These are phyloP conservation scores for Isaurus tuberculatus DNA, from an alignment of 92 coral and sea anemone species.

Conservation along the genomic window DNA sequence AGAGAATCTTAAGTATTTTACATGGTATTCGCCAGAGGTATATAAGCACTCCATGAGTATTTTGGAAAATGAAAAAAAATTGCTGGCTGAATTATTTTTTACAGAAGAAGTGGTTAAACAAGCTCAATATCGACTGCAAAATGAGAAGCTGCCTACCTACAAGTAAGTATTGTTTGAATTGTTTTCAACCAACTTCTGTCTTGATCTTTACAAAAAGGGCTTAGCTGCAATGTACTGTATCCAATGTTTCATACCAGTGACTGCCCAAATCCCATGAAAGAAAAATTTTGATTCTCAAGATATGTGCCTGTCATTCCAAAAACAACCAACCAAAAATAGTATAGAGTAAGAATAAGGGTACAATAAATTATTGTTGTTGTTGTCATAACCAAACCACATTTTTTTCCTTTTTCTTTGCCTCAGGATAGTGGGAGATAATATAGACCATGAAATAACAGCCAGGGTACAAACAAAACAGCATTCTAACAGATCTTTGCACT, in stretches of 20 bases:
- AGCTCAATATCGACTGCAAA: neutral
- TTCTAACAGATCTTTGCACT: slow-evolving; percentile 56
- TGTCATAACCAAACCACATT: neutral
- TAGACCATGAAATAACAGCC: slow-evolving; percentile 62
- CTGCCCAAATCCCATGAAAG: too few relatives aligned
- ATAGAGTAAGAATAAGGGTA: neutral
- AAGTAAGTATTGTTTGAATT: slow-evolving; percentile 29
- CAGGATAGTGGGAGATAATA: slow-evolving; percentile 71
- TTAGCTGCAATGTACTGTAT: neutral
- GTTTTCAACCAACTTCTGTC: neutral
- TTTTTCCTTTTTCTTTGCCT: neutral
- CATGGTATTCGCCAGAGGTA: neutral
- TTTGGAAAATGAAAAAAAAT: neutral
- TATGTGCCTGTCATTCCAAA: neutral
- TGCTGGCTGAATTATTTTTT: neutral
- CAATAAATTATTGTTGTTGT: too few relatives aligned
- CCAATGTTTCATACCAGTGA: neutral
- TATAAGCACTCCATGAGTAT: neutral
- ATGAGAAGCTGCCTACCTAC: slow-evolving; percentile 29
- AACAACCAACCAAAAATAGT: neutral
- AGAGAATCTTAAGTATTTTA: neutral
- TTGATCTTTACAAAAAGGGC: neutral
- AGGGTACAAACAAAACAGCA: slow-evolving; percentile 57
- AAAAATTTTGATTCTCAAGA: too few relatives aligned
- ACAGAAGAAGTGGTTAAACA: neutral